phyloP scores from a whole-genome alignment of 2,113 vertebrate species.

The Crotalus helleri region DNA sequence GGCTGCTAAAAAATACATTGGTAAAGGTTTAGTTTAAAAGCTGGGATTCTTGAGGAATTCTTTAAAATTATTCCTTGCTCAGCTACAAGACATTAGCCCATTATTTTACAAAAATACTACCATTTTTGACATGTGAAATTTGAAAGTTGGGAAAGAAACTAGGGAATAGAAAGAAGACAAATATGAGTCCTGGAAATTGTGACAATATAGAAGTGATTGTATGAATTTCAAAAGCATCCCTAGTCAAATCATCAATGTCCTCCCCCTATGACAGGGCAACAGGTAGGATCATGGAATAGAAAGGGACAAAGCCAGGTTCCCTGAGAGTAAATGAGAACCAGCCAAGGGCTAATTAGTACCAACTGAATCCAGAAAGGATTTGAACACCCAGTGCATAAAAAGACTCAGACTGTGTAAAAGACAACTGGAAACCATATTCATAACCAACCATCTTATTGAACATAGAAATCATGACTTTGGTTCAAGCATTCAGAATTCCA shows the following conservation, averaged over 20 bases:
- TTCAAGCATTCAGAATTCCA: background rate
- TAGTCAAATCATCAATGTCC: background rate
- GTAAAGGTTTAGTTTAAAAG: conserved; percentile 5
- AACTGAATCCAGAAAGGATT: background rate
- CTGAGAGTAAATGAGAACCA: background rate
- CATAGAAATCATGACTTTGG: background rate
- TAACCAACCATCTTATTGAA: background rate
- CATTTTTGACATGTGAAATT: conserved; percentile 16
- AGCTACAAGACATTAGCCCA: conserved; percentile 9
- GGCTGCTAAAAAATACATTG: conserved; percentile 41
- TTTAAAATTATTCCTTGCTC: conserved; percentile 24
- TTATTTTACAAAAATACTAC: background rate
- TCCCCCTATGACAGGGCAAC: background rate
- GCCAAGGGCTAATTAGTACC: background rate
- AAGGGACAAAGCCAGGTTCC: background rate
- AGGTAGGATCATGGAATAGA: background rate
- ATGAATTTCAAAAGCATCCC: background rate
- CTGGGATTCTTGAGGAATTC: conserved; percentile 34
- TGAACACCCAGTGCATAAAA: background rate
- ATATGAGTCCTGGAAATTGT: background rate
- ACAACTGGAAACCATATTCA: background rate
- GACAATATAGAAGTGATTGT: background rate
- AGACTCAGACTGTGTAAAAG: background rate
- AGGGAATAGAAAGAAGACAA: background rate
- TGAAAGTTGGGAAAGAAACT: conserved; percentile 6